A percentile compares a stretch with the other conserved stretches of the same genome.
Evolutionary conservation across 2,888 invertebrate species (phyloP).

Genomic region (Auanema sp.): DNA sequence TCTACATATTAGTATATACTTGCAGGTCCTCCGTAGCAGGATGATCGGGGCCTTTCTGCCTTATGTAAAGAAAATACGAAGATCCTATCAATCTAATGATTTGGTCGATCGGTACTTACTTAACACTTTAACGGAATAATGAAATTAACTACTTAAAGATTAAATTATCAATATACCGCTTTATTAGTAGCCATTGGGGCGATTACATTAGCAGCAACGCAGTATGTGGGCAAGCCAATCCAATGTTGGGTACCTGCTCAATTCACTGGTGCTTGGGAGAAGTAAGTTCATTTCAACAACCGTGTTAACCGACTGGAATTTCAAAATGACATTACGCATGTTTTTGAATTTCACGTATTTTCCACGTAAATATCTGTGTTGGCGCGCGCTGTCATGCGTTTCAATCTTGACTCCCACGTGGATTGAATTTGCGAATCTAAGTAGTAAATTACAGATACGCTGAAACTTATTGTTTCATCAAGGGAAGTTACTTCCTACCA

Average conservation of each 20-base stretch:
- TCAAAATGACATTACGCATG: background rate
- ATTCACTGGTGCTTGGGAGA: constrained; percentile 55
- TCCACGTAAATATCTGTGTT: constrained; percentile 26
- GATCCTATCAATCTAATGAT: constrained; percentile 61
- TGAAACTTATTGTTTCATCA: constrained; percentile 63
- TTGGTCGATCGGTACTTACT: constrained; percentile 47
- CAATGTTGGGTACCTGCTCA: constrained; percentile 64
- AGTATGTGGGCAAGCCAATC: constrained; percentile 63
- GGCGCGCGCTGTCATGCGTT: too few species aligned
- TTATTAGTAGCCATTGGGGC: constrained; percentile 50
- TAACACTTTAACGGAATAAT: background rate
- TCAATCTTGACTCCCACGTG: too few species aligned
- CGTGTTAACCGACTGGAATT: too few species aligned
- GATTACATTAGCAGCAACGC: constrained; percentile 61
- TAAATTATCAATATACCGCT: constrained; percentile 60
- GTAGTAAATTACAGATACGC: constrained; percentile 37
- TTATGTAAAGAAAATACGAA: constrained; percentile 44
- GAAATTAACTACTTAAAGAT: constrained; percentile 15
- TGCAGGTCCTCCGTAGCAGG: constrained; percentile 16
- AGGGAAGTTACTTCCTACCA: constrained; percentile 55
- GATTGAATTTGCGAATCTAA: background rate
- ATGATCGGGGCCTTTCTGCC: constrained; percentile 57
- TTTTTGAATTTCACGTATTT: too few species aligned
- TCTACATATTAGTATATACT: background rate
- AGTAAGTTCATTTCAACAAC: constrained; percentile 18